Evolutionary conservation across 2,113 vertebrate genomes (phyloP).

Genomic region (Picathartes gymnocephalus): DNA sequence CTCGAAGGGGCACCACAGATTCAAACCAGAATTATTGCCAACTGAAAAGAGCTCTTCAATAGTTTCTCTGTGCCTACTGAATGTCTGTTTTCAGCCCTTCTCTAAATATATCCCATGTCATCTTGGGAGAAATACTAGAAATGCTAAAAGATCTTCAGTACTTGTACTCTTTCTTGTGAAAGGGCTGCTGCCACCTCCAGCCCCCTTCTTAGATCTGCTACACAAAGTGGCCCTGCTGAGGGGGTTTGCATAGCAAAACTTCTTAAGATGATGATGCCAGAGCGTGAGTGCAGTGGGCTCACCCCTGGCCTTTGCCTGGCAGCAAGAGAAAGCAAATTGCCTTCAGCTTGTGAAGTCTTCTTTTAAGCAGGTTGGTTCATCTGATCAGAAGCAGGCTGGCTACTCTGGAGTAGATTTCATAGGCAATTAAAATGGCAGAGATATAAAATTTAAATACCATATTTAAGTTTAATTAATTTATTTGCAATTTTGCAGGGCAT

Average conservation of each 20-base stretch:
- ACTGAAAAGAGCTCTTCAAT: not conserved
- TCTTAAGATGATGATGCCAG: not conserved
- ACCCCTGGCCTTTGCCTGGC: not conserved
- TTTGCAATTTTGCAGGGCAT: not conserved
- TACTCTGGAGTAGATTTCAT: not conserved
- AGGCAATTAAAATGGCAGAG: not conserved
- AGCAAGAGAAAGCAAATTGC: not conserved
- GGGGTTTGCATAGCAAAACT: not conserved
- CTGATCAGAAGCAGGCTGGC: not conserved
- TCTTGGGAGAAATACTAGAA: not conserved
- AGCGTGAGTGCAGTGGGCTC: rapidly evolving
- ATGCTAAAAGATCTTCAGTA: not conserved
- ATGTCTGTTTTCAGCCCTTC: not conserved
- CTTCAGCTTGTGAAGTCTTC: not conserved
- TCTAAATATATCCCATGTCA: not conserved
- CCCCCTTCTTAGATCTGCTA: not conserved
- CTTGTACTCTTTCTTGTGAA: not conserved
- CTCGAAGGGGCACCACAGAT: not conserved
- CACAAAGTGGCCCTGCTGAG: not conserved
- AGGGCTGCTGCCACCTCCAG: not conserved
- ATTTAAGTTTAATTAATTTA: not conserved
- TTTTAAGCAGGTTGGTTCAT: not conserved
- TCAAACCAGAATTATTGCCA: not conserved
- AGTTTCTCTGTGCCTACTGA: not conserved
- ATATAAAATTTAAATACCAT: not conserved